Percentiles rank a stretch among this genome's conserved stretches.
phyloP scores from a whole-genome alignment of 2,888 invertebrate genomes.

The Caenorhabditis japonica region DNA sequence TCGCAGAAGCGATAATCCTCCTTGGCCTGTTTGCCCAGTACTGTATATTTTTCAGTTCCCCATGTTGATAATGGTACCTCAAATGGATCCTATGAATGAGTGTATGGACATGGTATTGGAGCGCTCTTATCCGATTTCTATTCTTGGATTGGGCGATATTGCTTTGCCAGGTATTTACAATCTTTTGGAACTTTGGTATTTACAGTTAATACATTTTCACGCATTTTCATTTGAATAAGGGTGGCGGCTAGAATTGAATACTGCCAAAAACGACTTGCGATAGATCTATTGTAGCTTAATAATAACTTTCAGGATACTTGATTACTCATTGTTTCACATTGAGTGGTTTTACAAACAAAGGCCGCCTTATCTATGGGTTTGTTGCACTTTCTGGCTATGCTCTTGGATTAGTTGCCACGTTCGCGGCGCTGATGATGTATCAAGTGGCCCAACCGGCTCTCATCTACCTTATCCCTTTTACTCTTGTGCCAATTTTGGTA shows the following conservation, averaged over 20 bases:
- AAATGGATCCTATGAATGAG: conserved; percentile 77
- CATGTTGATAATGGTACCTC: conserved; percentile 80
- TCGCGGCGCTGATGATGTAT: conserved; percentile 80
- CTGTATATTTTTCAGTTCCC: conserved; percentile 79
- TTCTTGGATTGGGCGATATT: conserved; percentile 81
- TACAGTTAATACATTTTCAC: too few relatives aligned
- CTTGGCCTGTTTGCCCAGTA: too few relatives aligned
- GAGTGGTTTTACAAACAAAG: conserved; percentile 77
- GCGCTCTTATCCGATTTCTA: conserved; percentile 65
- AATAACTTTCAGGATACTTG: conserved; percentile 79
- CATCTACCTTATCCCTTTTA: conserved; percentile 81
- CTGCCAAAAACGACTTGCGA: too few relatives aligned
- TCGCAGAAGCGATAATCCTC: too few relatives aligned
- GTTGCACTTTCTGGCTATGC: conserved; percentile 78
- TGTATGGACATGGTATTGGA: conserved; percentile 72
- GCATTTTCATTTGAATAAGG: too few relatives aligned
- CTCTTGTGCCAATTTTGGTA: too few relatives aligned
- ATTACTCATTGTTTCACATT: conserved; percentile 80
- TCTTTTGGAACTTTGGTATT: too few relatives aligned
- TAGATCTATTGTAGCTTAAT: too few relatives aligned
- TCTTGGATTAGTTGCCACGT: conserved; percentile 80
- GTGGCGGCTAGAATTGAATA: too few relatives aligned
- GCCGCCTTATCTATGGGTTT: conserved; percentile 69
- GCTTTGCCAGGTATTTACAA: conserved; percentile 80
- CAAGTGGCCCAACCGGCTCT: conserved; percentile 81